Percentiles rank a stretch among this genome's conserved stretches.
phyloP scores from a whole-genome alignment of 2,113 vertebrate species.

The Nanorana parkeri region DNA sequence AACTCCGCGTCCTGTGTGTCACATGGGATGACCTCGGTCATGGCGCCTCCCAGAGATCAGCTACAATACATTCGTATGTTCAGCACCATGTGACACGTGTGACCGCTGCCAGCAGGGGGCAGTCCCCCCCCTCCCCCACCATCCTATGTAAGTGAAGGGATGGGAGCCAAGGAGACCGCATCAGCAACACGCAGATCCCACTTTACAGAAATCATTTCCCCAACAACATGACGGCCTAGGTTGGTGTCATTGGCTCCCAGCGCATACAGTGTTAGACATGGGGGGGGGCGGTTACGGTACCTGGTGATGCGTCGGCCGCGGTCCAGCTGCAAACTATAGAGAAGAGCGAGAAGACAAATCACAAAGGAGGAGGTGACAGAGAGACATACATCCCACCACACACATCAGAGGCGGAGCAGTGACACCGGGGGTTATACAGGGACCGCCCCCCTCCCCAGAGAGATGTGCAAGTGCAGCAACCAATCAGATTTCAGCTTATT shows the following conservation, averaged over 20 bases:
- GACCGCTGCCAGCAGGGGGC: background rate
- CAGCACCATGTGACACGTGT: no score
- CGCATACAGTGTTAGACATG: background rate
- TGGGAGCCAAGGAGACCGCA: background rate
- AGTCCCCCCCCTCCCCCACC: background rate
- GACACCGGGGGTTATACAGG: no score
- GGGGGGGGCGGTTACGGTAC: constrained; percentile 78
- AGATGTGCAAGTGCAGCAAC: no score
- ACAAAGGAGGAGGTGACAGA: constrained; percentile 84
- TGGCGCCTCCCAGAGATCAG: no score
- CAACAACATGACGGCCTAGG: background rate
- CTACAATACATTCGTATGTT: no score
- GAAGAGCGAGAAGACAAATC: constrained; percentile 83
- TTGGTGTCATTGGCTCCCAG: background rate
- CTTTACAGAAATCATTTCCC: no score
- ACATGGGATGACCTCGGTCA: no score
- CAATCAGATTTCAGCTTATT: no score
- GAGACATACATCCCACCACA: background rate
- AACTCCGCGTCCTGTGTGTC: no score
- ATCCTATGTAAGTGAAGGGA: background rate
- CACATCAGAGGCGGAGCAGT: background rate
- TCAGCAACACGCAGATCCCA: no score
- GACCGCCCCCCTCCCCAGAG: no score
- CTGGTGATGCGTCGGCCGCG: constrained; percentile 98
- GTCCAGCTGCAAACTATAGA: constrained; percentile 96